phyloP scores from a whole-genome alignment of 2,113 vertebrate species.

The Onychorhynchus coronatus region DNA sequence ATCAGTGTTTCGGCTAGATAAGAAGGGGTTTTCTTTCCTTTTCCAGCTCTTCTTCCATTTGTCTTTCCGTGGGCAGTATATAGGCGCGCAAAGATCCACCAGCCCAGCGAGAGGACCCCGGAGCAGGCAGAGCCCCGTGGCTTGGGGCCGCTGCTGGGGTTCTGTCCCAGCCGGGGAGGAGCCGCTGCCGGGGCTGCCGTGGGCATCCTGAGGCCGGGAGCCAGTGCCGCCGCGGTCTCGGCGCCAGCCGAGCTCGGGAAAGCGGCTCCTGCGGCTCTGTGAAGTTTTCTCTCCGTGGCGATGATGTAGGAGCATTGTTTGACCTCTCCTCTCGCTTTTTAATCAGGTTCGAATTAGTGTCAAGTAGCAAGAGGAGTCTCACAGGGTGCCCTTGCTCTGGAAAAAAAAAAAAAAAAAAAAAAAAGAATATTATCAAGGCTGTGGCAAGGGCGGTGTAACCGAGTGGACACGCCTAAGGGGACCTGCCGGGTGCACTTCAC shows the following conservation, averaged over 20 bases:
- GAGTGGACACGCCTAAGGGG: too few species aligned
- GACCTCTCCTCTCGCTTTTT: not conserved
- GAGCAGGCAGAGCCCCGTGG: not conserved
- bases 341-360: not conserved
- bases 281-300: not conserved
- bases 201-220: too few species aligned
- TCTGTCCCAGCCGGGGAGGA: not conserved
- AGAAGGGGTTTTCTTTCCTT: not conserved
- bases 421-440: not conserved
- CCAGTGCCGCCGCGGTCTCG: too few species aligned
- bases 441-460: not conserved
- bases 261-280: accelerated
- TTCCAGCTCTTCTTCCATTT: not conserved
- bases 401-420: too few species aligned
- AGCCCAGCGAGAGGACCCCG: not conserved
- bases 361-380: not conserved
- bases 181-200: not conserved
- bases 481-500: not conserved
- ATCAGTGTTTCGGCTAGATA: not conserved
- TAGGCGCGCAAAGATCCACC: accelerated
- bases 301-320: not conserved
- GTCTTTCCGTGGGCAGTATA: not conserved
- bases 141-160: not conserved
- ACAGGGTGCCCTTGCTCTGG: not conserved
- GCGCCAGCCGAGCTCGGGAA: not conserved